A percentile compares a stretch with the other conserved stretches of the same genome.
Evolutionary conservation across 2,888 invertebrate species (phyloP).

Genomic region (Enoplolaimus lenunculus): DNA sequence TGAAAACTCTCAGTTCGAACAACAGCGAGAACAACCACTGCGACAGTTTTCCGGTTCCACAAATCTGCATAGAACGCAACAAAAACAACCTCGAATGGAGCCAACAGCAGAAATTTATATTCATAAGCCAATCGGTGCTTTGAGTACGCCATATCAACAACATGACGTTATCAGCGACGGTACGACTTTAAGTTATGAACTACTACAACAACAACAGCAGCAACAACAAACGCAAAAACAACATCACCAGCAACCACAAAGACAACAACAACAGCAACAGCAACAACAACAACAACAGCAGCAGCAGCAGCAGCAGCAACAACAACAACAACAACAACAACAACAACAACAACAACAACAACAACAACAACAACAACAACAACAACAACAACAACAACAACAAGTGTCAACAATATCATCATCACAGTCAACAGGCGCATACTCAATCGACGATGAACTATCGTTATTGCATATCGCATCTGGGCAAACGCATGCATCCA

Average conservation of each 20-base stretch:
- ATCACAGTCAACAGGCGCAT: too few relatives aligned
- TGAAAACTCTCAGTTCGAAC: background rate
- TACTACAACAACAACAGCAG: too few relatives aligned
- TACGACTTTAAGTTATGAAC: too few relatives aligned
- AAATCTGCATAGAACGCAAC: too few relatives aligned
- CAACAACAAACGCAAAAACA: background rate
- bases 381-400: background rate
- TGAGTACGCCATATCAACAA: too few relatives aligned
- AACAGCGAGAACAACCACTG: background rate
- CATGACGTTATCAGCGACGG: too few relatives aligned
- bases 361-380: background rate
- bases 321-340: too few relatives aligned
- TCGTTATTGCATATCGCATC: background rate
- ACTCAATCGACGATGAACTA: background rate
- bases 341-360: background rate
- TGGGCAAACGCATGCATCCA: background rate
- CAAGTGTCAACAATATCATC: background rate
- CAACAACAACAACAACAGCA: too few relatives aligned
- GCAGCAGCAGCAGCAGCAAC: too few relatives aligned
- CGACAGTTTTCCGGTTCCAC: too few relatives aligned
- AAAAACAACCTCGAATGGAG: background rate
- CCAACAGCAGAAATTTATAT: background rate
- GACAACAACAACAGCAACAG: too few relatives aligned
- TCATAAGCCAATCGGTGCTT: background rate
- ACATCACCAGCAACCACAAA: conserved; percentile 6